phyloP scores from a whole-genome alignment of 1,140 invertebrate genomes.

The Hydropsyche tenuis region DNA sequence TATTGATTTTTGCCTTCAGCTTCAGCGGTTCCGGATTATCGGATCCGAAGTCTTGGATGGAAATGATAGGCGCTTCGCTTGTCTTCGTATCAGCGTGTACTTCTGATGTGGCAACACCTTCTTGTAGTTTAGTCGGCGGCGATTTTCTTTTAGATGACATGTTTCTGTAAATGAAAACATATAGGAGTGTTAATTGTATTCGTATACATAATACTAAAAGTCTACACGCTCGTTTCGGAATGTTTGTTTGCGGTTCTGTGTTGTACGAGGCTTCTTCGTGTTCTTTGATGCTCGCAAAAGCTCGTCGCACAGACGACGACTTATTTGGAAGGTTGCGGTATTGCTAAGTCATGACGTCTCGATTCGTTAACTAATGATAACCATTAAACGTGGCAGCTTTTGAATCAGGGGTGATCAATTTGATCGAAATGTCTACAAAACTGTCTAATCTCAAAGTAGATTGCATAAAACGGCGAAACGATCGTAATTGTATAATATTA shows the following conservation, averaged over 20 bases:
- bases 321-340: conserved; percentile 33
- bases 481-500: no score
- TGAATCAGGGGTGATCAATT: conserved; percentile 2
- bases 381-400: conserved; percentile 16
- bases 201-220: no score
- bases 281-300: conserved; percentile 13
- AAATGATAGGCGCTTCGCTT: conserved; percentile 44
- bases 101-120: conserved; percentile 70
- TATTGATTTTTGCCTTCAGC: conserved; percentile 28
- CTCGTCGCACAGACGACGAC: not conserved
- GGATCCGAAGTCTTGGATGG: conserved; percentile 52
- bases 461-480: no score
- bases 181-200: not conserved
- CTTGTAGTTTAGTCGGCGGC: conserved; percentile 87
- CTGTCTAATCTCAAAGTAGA: no score
- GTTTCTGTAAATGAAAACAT: conserved; percentile 71
- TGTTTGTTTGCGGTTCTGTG: conserved; percentile 11
- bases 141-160: conserved; percentile 95
- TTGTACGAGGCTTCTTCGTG: not conserved
- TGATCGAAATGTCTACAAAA: not conserved
- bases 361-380: conserved; percentile 28
- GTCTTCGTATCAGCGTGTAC: conserved; percentile 58
- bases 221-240: not conserved
- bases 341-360: conserved; percentile 30
- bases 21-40: conserved; percentile 57